Evolutionary conservation across 2,797 vertebrate species (phyloP).

Genomic region (Carapus acus): DNA sequence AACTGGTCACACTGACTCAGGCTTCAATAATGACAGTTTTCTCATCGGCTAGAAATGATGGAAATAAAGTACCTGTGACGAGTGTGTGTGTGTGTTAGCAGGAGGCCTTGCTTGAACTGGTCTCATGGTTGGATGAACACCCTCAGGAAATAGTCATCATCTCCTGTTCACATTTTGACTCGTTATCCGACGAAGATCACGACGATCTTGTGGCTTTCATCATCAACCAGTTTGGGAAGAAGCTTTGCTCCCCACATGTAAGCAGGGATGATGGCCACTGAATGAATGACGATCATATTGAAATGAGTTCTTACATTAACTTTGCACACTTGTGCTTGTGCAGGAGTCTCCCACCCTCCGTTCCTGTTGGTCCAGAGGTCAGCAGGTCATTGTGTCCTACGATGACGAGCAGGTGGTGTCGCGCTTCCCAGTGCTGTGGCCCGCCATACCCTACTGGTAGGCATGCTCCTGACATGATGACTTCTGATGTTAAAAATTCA

Average conservation of each 20-base stretch:
- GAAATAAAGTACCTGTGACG: no score
- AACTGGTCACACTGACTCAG: no score
- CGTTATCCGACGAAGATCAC: constrained; percentile 69
- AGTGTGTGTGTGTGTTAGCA: constrained; percentile 40
- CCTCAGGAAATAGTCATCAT: constrained; percentile 78
- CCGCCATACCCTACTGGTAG: constrained; percentile 65
- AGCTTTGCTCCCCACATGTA: constrained; percentile 77
- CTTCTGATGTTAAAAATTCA: neutral
- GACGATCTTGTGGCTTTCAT: constrained; percentile 66
- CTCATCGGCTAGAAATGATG: no score
- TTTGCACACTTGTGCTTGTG: neutral
- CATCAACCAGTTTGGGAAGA: constrained; percentile 67
- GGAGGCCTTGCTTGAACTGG: constrained; percentile 77
- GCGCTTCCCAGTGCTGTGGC: constrained; percentile 75
- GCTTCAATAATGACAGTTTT: no score
- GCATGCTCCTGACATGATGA: no score
- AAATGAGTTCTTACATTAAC: neutral
- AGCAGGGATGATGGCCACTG: no score
- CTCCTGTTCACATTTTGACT: constrained; percentile 77
- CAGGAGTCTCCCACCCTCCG: constrained; percentile 77
- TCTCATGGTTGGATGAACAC: constrained; percentile 75
- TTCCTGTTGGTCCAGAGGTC: constrained; percentile 74
- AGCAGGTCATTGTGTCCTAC: constrained; percentile 82
- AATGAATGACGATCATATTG: no score
- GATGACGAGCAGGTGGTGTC: constrained; percentile 55